Conservation (phyloP, 2,113 vertebrate genomes). For the Symphodus melops region DNA sequence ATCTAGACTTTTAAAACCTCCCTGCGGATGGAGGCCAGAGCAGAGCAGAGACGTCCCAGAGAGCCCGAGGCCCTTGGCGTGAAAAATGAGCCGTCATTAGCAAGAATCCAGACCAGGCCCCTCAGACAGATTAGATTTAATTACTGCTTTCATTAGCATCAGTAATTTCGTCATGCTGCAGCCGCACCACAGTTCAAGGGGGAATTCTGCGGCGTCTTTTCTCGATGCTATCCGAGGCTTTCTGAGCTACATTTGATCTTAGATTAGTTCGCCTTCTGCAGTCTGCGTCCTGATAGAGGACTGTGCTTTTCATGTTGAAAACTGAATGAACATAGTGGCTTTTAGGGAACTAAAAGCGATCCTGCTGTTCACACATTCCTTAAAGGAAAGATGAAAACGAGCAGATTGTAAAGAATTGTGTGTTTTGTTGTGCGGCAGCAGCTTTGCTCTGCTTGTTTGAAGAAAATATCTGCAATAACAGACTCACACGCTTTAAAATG, state of each 20-base stretch:
- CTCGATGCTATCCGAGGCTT: constrained; percentile 22
- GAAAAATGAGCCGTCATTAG: constrained; percentile 63
- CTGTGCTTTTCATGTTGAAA: constrained; percentile 1
- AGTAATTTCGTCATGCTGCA: constrained; percentile 39
- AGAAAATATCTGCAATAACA: neutral
- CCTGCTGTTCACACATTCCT: neutral
- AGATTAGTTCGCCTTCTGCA: constrained; percentile 6
- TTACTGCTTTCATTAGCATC: constrained; percentile 67
- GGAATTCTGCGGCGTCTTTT: constrained; percentile 8
- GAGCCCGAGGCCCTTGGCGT: constrained; percentile 23
- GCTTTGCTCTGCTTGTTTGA: neutral
- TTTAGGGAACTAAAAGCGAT: neutral
- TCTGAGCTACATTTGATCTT: neutral
- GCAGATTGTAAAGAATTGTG: neutral
- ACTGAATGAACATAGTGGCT: neutral
- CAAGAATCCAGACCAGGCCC: constrained; percentile 39
- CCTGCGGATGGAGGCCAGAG: constrained; percentile 12
- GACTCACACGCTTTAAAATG: neutral
- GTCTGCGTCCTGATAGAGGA: neutral
- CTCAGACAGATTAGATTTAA: constrained; percentile 70
- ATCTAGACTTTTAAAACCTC: constrained; percentile 9
- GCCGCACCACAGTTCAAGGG: constrained; percentile 21
- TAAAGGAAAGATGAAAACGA: neutral
- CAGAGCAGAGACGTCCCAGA: neutral
- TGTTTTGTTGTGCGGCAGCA: no score